Evolutionary conservation across 2,113 vertebrate genomes (phyloP).

Genomic region (Pagrus major): DNA sequence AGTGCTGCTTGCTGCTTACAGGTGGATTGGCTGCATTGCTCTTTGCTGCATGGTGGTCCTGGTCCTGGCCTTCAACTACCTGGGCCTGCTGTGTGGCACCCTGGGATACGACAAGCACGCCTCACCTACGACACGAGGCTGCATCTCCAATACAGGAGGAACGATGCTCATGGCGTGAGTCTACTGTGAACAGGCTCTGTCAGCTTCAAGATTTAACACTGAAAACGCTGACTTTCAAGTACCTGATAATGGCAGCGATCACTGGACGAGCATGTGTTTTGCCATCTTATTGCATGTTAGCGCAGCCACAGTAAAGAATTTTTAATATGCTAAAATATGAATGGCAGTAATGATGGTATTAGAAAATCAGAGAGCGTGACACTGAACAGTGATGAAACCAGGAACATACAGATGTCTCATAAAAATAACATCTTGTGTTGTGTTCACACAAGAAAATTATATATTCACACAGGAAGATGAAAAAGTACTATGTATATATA

Average conservation of each 20-base stretch:
- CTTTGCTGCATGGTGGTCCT: constrained; percentile 92
- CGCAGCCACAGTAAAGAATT: no score
- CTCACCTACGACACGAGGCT: constrained; percentile 94
- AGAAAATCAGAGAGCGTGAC: no score
- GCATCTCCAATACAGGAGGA: constrained; percentile 95
- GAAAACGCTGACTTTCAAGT: background rate
- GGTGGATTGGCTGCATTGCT: constrained; percentile 91
- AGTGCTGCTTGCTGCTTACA: constrained; percentile 65
- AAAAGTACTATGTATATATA: no score
- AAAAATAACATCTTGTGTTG: background rate
- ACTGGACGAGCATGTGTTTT: no score
- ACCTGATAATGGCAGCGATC: background rate
- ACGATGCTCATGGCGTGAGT: constrained; percentile 97
- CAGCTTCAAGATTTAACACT: background rate
- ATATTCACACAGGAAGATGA: background rate
- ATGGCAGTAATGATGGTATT: no score
- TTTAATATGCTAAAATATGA: no score
- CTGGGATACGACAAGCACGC: constrained; percentile 90
- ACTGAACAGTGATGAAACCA: no score
- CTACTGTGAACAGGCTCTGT: background rate
- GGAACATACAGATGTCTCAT: no score
- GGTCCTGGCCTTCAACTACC: constrained; percentile 91
- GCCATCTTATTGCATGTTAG: no score
- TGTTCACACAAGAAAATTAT: background rate
- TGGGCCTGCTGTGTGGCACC: constrained; percentile 92